Evolutionary conservation across 1,140 invertebrate species (phyloP).

Genomic region (Drosophila azteca): DNA sequence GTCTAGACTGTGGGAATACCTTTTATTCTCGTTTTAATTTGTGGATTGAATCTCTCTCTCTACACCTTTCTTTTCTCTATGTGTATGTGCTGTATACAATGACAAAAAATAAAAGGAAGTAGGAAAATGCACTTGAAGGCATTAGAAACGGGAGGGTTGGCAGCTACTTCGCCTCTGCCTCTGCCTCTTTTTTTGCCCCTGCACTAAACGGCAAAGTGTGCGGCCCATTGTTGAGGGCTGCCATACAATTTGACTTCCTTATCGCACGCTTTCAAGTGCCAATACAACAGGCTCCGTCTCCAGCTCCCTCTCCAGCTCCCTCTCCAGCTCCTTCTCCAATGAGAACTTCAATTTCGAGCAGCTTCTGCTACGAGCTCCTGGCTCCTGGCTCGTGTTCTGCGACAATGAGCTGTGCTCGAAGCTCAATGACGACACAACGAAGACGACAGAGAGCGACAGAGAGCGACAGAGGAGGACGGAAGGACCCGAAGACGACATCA

Average conservation of each 20-base stretch:
- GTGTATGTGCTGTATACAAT: background rate
- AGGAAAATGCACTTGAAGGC: constrained; percentile 55
- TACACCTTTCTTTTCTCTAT: too few species aligned
- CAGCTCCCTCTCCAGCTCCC: too few species aligned
- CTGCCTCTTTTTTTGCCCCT: background rate
- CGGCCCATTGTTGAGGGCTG: constrained; percentile 67
- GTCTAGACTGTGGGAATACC: too few species aligned
- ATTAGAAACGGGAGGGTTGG: background rate
- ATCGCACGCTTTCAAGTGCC: constrained; percentile 63
- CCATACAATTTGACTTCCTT: constrained; percentile 78
- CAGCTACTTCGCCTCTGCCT: background rate
- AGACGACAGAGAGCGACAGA: constrained; percentile 2
- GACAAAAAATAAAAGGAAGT: constrained; percentile 17
- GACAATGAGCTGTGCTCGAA: constrained; percentile 70
- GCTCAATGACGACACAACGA: constrained; percentile 41
- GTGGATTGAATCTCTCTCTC: too few species aligned
- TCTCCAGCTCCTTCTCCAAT: constrained; percentile 26
- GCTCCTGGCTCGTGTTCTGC: constrained; percentile 3
- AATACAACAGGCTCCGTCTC: constrained; percentile 16
- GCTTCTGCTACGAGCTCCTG: constrained; percentile 9
- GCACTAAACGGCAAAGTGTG: constrained; percentile 62
- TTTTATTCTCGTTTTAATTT: too few species aligned
- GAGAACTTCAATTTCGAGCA: constrained; percentile 73
- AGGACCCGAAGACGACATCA: constrained; percentile 18
- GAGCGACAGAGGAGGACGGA: background rate